Base-by-base conservation (phyloP, 1,140 invertebrate species). In the Palaemon carinicauda region DNA sequence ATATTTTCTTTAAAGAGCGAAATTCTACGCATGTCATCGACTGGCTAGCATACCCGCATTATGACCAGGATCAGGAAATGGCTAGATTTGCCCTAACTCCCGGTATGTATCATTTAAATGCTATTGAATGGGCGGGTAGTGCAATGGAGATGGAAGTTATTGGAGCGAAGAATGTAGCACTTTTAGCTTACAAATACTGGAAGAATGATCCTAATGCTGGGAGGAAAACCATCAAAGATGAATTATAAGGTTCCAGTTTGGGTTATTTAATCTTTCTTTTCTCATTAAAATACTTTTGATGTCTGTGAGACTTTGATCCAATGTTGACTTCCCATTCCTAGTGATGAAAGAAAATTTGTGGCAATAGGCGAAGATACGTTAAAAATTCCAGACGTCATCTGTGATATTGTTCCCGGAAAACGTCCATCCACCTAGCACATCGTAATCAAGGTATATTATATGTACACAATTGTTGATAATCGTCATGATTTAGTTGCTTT, bases 81-180 rank as follows among this genome's bases (percentile, higher is more conserved):
- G 83, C 50, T 21, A 31, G 80, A 27, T 95, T 95, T 90, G 91
- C 93, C 71, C 89, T 95, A 0, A 90, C 93, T 88, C 91, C 93
- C 78, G 90, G 91, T 12, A 82, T 95, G 31, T 95, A 94, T 91
- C 93, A 95, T 90, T 90, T 94, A 0, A 95, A 95, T 92, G 93
- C 93, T 12, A 94, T 95, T 79, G 95, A 95, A 91, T 93, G 93
- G 92, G 93, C 93, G 15, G 94, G 94, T 1, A 95, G 94, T 91
- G 94, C 95, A 0, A 95, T 95, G 93, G 95, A 95, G 92, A 95
- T 95, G 94, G 94, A 93, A 91, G 92, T 93, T 21, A 93, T 95
- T 81, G 93, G 92, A 71, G 94, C 92, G 1, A 93, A 93, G 90
- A 95, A 95, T 92, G 93, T 94, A 51, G 95, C 94, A 21, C 91